These are phyloP conservation scores for Stichopus horrens DNA, from an alignment of 53 echinoderm and acorn worm species.

Conservation along the genomic window DNA sequence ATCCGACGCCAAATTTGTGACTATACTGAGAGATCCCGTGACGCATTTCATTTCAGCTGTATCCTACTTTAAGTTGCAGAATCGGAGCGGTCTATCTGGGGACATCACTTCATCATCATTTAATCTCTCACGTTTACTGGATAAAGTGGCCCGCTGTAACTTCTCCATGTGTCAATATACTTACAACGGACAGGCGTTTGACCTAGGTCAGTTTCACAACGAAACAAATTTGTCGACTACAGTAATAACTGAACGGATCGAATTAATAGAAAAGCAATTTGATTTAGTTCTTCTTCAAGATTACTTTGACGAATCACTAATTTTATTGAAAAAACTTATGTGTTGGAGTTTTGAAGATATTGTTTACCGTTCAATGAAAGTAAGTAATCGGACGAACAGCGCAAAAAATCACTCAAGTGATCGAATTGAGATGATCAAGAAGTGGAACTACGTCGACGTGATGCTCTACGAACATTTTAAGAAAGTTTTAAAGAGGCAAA, in stretches of 20 bases:
- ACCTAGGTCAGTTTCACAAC: not conserved
- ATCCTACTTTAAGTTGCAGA: not conserved
- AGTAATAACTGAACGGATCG: not conserved
- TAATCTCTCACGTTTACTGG: not conserved
- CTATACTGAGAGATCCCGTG: not conserved
- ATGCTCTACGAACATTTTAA: not conserved
- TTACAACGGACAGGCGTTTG: not conserved
- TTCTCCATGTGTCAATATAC: not conserved
- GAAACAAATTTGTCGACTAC: not conserved
- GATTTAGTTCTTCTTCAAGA: conserved; percentile 3
- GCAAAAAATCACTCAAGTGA: not conserved
- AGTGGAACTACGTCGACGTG: not conserved
- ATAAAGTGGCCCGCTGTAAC: not conserved
- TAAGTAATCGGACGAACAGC: not conserved
- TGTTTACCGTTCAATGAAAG: not conserved
- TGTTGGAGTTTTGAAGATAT: not conserved
- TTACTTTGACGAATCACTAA: not conserved
- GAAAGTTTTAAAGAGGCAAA: not conserved
- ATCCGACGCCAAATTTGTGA: not conserved
- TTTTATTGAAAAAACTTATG: not conserved
- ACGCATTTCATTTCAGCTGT: not conserved
- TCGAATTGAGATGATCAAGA: not conserved
- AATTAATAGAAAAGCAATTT: not conserved
- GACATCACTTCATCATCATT: not conserved
- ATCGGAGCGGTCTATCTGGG: not conserved